These are phyloP conservation scores for Sandelia bainsii DNA, from an alignment of 2,797 vertebrate species.

Conservation along the genomic window DNA sequence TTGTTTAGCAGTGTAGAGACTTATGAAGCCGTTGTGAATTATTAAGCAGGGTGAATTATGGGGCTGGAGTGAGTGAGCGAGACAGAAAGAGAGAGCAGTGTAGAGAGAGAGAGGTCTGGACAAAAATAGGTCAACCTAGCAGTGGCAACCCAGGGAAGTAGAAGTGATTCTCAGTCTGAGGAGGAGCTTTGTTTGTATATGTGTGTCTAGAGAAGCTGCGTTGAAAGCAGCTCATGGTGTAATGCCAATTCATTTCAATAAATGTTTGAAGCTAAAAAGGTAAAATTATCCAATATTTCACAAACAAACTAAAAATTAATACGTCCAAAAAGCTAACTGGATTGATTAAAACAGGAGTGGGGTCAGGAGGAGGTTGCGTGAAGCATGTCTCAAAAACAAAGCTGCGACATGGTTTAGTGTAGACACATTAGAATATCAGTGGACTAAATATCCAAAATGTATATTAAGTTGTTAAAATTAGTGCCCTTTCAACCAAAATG, in stretches of 20 bases:
- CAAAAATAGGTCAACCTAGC: slow-evolving; percentile 87
- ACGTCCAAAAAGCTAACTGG: background rate
- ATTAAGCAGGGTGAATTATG: slow-evolving; percentile 83
- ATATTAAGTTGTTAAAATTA: background rate
- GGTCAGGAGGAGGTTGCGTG: too few species aligned
- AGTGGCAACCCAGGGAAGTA: slow-evolving; percentile 80
- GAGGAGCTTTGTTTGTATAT: slow-evolving; percentile 56
- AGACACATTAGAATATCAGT: background rate
- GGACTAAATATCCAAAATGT: background rate
- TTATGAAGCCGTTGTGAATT: slow-evolving; percentile 80
- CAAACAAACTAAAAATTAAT: too few species aligned
- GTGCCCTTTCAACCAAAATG: background rate
- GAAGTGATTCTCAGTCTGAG: slow-evolving; percentile 80
- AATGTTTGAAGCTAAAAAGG: background rate
- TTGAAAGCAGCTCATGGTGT: slow-evolving; percentile 63
- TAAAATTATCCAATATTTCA: too few species aligned
- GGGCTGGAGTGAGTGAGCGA: slow-evolving; percentile 64
- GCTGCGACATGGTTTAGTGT: too few species aligned
- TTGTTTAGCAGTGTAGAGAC: slow-evolving; percentile 70
- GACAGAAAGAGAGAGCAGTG: slow-evolving; percentile 28
- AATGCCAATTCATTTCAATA: slow-evolving; percentile 46
- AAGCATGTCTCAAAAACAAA: too few species aligned
- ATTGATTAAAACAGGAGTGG: too few species aligned
- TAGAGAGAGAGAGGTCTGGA: slow-evolving; percentile 70
- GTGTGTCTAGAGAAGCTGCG: slow-evolving; percentile 45